These are phyloP conservation scores for Eupithecia pulchellata DNA, from an alignment of 2,888 invertebrate species.

Conservation along the genomic window DNA sequence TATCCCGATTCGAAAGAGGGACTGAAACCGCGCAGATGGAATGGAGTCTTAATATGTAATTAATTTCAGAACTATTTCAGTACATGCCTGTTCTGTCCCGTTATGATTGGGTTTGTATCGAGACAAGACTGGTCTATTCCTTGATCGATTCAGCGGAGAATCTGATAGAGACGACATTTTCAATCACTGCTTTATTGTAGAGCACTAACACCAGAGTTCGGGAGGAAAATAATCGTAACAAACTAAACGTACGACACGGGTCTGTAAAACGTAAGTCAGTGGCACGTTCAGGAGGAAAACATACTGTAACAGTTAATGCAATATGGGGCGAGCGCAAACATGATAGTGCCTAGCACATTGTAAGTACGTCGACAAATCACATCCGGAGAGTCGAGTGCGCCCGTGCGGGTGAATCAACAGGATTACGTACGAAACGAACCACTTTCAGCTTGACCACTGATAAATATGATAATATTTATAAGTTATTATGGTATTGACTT, in stretches of 20 bases:
- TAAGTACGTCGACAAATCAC: constrained; percentile 83
- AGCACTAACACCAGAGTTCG: constrained; percentile 42
- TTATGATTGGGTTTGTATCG: constrained; percentile 67
- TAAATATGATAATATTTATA: constrained; percentile 49
- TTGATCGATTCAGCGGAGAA: constrained; percentile 71
- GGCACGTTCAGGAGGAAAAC: constrained; percentile 73
- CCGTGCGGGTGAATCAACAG: constrained; percentile 75
- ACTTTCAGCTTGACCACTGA: constrained; percentile 65
- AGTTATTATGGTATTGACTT: constrained; percentile 46
- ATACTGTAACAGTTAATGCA: constrained; percentile 75
- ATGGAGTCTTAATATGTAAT: neutral
- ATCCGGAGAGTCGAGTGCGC: constrained; percentile 76
- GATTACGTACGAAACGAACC: constrained; percentile 58
- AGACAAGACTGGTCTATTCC: constrained; percentile 76
- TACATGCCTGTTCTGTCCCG: constrained; percentile 69
- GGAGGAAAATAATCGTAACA: constrained; percentile 38
- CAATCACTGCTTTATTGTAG: constrained; percentile 38
- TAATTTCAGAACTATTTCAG: neutral
- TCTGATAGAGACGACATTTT: constrained; percentile 76
- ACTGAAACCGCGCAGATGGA: neutral
- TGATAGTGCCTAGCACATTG: constrained; percentile 74
- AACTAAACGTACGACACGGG: constrained; percentile 26
- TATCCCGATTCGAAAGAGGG: neutral
- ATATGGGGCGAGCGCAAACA: constrained; percentile 65
- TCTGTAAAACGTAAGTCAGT: constrained; percentile 55